Evolutionary conservation across 2,888 invertebrate species (phyloP).

Genomic region (Clepsis dumicolana): DNA sequence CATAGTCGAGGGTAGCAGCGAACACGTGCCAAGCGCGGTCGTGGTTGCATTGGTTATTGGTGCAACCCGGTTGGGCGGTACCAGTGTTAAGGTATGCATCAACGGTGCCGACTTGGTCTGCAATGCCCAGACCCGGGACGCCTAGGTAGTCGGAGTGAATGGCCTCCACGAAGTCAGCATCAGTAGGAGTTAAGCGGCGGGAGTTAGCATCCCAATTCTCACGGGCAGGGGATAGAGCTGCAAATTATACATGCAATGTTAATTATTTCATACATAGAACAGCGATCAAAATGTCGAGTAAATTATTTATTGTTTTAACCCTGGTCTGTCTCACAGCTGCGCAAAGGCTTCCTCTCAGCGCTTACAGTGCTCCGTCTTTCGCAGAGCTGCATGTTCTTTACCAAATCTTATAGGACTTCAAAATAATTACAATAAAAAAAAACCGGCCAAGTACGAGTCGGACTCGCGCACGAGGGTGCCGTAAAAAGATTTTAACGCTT

Average conservation of each 20-base stretch:
- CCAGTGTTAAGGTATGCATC: slow-evolving; percentile 54
- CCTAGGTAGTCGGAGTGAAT: slow-evolving; percentile 45
- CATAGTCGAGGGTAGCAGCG: slow-evolving; percentile 28
- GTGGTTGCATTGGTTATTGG: slow-evolving; percentile 34
- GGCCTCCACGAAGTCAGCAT: slow-evolving; percentile 53
- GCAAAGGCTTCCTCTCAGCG: no score
- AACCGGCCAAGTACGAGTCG: no score
- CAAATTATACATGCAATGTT: neutral
- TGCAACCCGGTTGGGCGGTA: slow-evolving; percentile 26
- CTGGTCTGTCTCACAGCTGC: no score
- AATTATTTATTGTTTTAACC: no score
- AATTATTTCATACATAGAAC: neutral
- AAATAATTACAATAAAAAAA: no score
- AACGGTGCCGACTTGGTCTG: slow-evolving; percentile 19
- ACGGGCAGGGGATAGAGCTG: slow-evolving; percentile 29
- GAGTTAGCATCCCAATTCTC: slow-evolving; percentile 24
- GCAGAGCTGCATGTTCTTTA: no score
- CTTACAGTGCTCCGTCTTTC: no score
- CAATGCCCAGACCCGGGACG: slow-evolving; percentile 39
- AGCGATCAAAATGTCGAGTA: no score
- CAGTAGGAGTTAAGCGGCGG: slow-evolving; percentile 26
- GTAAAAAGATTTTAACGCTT: no score
- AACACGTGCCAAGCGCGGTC: slow-evolving; percentile 37
- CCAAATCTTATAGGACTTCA: no score
- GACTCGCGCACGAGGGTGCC: no score